phyloP scores from a whole-genome alignment of 2,888 invertebrate genomes.

The Oxystoma pomonae region DNA sequence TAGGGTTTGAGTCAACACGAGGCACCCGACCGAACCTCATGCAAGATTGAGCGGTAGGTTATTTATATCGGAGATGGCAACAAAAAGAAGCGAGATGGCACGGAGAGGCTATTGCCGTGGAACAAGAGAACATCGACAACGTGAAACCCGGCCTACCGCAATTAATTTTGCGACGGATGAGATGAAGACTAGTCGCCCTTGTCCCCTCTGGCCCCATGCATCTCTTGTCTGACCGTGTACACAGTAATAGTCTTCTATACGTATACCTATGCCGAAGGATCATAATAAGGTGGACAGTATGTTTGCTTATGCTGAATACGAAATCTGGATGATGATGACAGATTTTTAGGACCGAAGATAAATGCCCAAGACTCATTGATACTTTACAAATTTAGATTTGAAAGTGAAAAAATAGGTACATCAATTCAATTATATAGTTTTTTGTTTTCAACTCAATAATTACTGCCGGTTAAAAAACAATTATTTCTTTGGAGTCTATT shows the following conservation, averaged over 20 bases:
- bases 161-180: conserved; percentile 21
- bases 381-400: no score
- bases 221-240: background rate
- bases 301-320: conserved; percentile 30
- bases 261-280: conserved; percentile 16
- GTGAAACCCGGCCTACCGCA: conserved; percentile 21
- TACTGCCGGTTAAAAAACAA: no score
- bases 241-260: background rate
- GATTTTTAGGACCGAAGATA: no score
- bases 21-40: conserved; percentile 14
- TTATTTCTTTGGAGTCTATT: no score
- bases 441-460: no score
- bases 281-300: conserved; percentile 35
- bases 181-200: background rate
- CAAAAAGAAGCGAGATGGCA: conserved; percentile 17
- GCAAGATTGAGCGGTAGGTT: conserved; percentile 13
- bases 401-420: no score
- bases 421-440: no score
- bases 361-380: no score
- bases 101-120: conserved; percentile 8
- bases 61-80: conserved; percentile 16
- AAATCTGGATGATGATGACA: no score
- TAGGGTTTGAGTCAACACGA: conserved; percentile 19
- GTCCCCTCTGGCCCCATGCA: background rate
- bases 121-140: conserved; percentile 22